Evolutionary conservation across 2,797 vertebrate species (phyloP), one percentile per base, ranked within the genome.

Genomic region (Otolemur crassicaudatus): DNA sequence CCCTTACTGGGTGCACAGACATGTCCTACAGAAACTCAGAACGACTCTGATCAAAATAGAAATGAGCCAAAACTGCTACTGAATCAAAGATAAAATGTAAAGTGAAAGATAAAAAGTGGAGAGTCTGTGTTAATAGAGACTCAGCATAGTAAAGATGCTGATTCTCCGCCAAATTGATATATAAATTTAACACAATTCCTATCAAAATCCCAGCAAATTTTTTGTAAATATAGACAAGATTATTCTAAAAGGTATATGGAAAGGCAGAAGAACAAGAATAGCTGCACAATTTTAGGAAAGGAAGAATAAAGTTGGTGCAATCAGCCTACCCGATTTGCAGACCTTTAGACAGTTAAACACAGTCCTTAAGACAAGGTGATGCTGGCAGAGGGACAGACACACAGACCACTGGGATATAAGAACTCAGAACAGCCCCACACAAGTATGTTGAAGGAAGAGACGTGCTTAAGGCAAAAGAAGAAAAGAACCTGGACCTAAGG

Each of bases 381-480:
- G 14, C 4, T n/a, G 25, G 27, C 17, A 29, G 34, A 87, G 6
- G 43, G 25, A 37, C 11, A 22, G 27, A 65, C 49, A 34, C 53
- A 61, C 4, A 49, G 10, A 46, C 25, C 56, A 81, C 40, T 0
- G 3, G 46, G 29, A 65, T 73, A 80, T 31, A 94, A 88, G 56
- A 63, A 65, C 10, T n/a, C 86, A 87, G 14, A 53, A 82, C 2
- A 53, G 19, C 23, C 49, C 37, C 73, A 63, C 40, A 65, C 7
- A 46, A n/a, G 46, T 10, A 80, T 10, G 11, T 2, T n/a, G 1
- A 20, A 84, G 37, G 46, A 92, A 87, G 49, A 19, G 73, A 31
- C 3, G 0, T 0, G 6, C 2, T 29, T 0, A 1, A 16, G 37
- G 11, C 12, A 14, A 31, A 75, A 73, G 65, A n/a, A 67, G 65